Conservation (phyloP, 1,140 invertebrate species). For the Neelides sp. region DNA sequence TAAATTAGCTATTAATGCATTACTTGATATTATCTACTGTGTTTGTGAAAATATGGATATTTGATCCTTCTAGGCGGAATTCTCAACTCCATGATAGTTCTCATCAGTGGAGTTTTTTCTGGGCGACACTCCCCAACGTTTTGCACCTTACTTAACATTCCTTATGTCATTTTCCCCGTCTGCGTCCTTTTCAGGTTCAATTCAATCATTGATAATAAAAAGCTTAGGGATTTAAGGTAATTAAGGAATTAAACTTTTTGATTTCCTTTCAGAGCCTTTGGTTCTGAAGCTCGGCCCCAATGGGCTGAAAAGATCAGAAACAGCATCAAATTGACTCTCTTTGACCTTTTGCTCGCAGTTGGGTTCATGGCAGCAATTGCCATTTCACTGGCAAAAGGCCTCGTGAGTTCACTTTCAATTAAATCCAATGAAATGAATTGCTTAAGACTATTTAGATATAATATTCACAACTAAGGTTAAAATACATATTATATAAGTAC, state of each 20-base stretch:
- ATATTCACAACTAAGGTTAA: not conserved
- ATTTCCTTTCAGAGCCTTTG: conserved; percentile 18
- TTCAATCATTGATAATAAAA: not conserved
- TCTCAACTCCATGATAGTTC: conserved; percentile 29
- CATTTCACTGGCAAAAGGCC: conserved; percentile 19
- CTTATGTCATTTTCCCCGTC: conserved; percentile 27
- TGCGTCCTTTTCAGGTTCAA: conserved; percentile 19
- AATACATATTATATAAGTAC: too few relatives aligned
- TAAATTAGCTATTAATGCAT: too few relatives aligned
- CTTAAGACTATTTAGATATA: not conserved
- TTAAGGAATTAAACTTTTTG: too few relatives aligned
- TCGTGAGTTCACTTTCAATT: conserved; percentile 9
- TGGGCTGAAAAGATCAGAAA: conserved; percentile 14
- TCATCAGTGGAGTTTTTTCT: conserved; percentile 19
- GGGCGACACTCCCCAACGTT: conserved; percentile 26
- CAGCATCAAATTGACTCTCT: conserved; percentile 3
- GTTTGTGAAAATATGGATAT: too few relatives aligned
- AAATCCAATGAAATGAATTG: conserved; percentile 2
- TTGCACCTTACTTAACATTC: conserved; percentile 29
- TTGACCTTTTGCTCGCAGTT: conserved; percentile 14
- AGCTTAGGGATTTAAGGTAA: not conserved
- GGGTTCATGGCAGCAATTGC: conserved; percentile 15
- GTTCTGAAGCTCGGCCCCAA: conserved; percentile 9
- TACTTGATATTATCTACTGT: too few relatives aligned
- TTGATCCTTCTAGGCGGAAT: conserved; percentile 29